Conservation (phyloP, 1,140 invertebrate species). For the Tetragnatha versicolor region DNA sequence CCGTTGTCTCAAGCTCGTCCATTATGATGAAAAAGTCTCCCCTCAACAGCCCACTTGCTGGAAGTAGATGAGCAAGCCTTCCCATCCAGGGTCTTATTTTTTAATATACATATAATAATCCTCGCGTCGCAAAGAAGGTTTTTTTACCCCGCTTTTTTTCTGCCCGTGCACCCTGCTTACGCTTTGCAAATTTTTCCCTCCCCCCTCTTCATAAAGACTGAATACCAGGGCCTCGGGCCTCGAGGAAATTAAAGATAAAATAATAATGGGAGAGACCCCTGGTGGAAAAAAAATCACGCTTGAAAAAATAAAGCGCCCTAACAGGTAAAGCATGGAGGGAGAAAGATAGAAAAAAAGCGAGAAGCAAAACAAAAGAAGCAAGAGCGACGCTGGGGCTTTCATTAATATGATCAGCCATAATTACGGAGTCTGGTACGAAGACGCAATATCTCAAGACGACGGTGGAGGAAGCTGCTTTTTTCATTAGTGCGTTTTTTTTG, state of each 20-base stretch:
- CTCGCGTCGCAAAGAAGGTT: slow-evolving; percentile 24
- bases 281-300: slow-evolving; percentile 36
- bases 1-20: no score
- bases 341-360: slow-evolving; percentile 1
- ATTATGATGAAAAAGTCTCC: no score
- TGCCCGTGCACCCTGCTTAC: slow-evolving; percentile 1
- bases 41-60: slow-evolving; percentile 34
- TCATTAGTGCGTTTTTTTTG: slow-evolving; percentile 43
- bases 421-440: slow-evolving; percentile 45
- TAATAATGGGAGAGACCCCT: slow-evolving; percentile 43
- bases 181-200: slow-evolving; percentile 24
- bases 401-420: slow-evolving; percentile 57
- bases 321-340: slow-evolving; percentile 17
- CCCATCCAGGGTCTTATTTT: slow-evolving; percentile 34
- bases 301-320: slow-evolving; percentile 34
- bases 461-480: slow-evolving; percentile 49
- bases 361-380: slow-evolving; percentile 36
- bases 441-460: slow-evolving; percentile 46
- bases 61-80: background rate
- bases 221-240: slow-evolving; percentile 38
- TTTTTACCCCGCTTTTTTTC: slow-evolving; percentile 34
- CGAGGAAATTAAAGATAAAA: slow-evolving; percentile 55
- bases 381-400: slow-evolving; percentile 49
- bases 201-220: slow-evolving; percentile 47
- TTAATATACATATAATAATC: slow-evolving; percentile 56